These are phyloP conservation scores for Copidosoma aretas DNA, from an alignment of 2,888 invertebrate genomes.

Conservation along the genomic window DNA sequence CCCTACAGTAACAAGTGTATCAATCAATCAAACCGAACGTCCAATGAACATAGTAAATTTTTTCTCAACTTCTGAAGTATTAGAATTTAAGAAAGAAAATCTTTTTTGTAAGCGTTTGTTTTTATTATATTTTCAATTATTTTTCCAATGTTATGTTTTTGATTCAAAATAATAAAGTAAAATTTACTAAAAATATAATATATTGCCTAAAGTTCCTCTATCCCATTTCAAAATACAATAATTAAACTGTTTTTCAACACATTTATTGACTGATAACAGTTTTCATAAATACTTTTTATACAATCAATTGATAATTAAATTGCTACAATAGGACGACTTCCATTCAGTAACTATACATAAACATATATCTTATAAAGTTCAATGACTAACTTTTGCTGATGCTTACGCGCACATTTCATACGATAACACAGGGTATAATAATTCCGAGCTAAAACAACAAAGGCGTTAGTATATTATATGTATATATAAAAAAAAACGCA, in stretches of 20 bases:
- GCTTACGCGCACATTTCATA: no score
- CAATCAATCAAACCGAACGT: background rate
- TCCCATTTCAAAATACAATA: no score
- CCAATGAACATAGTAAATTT: background rate
- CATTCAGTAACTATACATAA: no score
- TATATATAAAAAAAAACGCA: no score
- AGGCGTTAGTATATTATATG: no score
- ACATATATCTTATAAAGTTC: constrained; percentile 5
- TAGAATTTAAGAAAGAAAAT: constrained; percentile 11
- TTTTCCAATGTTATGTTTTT: constrained; percentile 25
- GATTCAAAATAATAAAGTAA: constrained; percentile 20
- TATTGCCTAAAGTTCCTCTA: no score
- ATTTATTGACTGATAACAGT: background rate
- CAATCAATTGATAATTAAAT: background rate
- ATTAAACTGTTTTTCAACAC: no score
- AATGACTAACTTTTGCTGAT: no score
- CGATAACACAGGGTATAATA: no score
- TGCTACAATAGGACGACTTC: no score
- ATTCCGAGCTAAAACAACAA: no score
- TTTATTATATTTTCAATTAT: constrained; percentile 17
- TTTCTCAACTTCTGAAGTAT: background rate
- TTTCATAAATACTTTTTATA: background rate
- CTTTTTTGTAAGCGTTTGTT: constrained; percentile 12
- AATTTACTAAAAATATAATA: constrained; percentile 6
- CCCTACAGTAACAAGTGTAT: constrained; percentile 15